Base-by-base conservation (phyloP, 2,797 vertebrate genomes). In the Microctenopoma lineatum region DNA sequence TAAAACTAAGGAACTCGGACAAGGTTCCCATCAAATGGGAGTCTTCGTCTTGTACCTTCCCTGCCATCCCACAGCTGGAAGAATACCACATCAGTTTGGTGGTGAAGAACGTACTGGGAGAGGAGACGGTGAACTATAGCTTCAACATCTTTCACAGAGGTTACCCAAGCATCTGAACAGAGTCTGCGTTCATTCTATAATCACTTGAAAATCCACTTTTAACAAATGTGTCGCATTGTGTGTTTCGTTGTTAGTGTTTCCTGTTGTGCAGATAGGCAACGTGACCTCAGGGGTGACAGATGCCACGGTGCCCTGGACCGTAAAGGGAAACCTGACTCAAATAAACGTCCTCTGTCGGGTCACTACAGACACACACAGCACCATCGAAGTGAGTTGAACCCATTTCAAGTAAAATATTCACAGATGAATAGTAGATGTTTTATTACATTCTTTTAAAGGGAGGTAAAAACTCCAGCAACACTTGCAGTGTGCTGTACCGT, bases 141-240 rank as follows among this genome's bases (percentile, higher is more conserved):
- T 92, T 94, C 77, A 89, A 83, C 72, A 76, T 94, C 72, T 80
- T 71, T 55, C 82, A 91, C 42, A 87, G 85, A 88, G 88, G 90
- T 92, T 29, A 39, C 13, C 0, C 51, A 18, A 56, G 38, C 25
- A 34, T 56, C n/a, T 12, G 0, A 63, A 14, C 13, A 18, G 12
- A 18, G 59, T 38, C 15, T 11, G 0, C 29, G n/a, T 27, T 47
- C 2, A 13, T 36, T 25, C 0, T 8, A 50, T 4, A 11, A 38
- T 13, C 5, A 27, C 9, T 38, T 8, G 4, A 48, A 62, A 11
- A 32, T 58, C 4, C n/a, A 1, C 7, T 4, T 61, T n/a, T 12
- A n/a, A 50, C 8, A 29, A 5, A 39, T 46, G 7, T 26, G 53
- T 50, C 29, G 0, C 9, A 55, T 29, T 36, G 2, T 63, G 0